Base-by-base conservation (phyloP, 2,797 vertebrate genomes). In the Galaxias olidus region DNA sequence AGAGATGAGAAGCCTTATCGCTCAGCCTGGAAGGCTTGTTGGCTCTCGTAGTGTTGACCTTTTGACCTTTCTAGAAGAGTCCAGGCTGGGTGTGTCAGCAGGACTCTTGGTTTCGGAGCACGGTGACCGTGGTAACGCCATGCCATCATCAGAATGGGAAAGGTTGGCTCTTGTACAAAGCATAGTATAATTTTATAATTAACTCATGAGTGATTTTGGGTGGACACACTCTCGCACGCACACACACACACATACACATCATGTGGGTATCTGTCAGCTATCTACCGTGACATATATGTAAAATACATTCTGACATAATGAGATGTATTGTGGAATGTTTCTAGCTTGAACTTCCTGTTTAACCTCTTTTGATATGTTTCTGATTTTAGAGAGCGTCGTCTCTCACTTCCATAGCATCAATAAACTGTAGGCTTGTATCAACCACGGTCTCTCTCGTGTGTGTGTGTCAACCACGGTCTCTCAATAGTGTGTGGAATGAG, bases 341-440 rank as follows among this genome's bases (percentile, higher is more conserved):
- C 93, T 92, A 93, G 91, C 88, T 90, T 87, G 89, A 90, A 91
- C 89, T 84, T 84, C 90, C 30, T 30, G 30, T 30, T 88, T 92
- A 93, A 92, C 87, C 90, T 92, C 91, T 94, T 94, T 93, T 93
- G 93, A 93, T 93, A 93, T 93, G 92, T 93, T 93, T 92, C 90
- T 91, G 90, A 91, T 86, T 73, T 91, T 93, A 93, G 91, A 90
- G 89, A 92, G 92, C 91, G 30, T 91, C 89, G 89, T 90, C 89
- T 93, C 92, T 94, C 92, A 75, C 92, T 92, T 87, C 91, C 92
- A 90, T 92, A 93, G 92, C 89, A 89, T 90, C 90, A 93, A 93
- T 94, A 94, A 94, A 94, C 87, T 90, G 89, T 91, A 93, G 89
- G 91, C 87, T 90, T 61, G 19, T 61, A 61, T 11, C 20, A 53